Evolutionary conservation across 2,888 invertebrate genomes (phyloP).

Genomic region (Thymelicus acteon): DNA sequence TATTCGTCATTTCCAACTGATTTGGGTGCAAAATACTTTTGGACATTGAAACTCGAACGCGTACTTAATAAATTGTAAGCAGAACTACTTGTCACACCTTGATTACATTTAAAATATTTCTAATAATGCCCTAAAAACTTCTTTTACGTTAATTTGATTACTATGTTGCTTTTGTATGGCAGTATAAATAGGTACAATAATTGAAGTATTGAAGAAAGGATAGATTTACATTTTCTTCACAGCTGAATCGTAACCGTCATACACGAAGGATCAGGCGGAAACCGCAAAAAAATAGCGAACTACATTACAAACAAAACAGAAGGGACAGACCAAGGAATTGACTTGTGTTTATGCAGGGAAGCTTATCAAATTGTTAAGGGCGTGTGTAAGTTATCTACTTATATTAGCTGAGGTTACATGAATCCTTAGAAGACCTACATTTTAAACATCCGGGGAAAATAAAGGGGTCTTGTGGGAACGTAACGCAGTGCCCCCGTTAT

Average conservation of each 20-base stretch:
- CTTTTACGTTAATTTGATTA: no score
- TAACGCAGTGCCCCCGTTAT: conserved; percentile 26
- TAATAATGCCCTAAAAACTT: no score
- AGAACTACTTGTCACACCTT: no score
- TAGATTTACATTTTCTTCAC: conserved; percentile 60
- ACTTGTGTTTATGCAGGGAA: conserved; percentile 42
- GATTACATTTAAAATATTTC: no score
- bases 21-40: no score
- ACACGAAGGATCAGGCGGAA: conserved; percentile 76
- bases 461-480: conserved; percentile 36
- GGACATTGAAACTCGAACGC: no score
- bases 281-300: conserved; percentile 81
- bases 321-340: conserved; percentile 53
- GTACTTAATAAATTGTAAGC: no score
- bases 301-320: conserved; percentile 67
- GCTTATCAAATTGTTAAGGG: conserved; percentile 35
- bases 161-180: no score
- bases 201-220: conserved; percentile 58
- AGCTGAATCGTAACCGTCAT: conserved; percentile 80
- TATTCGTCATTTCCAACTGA: no score
- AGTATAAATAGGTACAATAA: conserved; percentile 48
- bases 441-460: conserved; percentile 35
- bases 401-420: conserved; percentile 34
- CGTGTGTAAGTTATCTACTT: conserved; percentile 27
- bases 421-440: conserved; percentile 36